These are phyloP conservation scores for Florisuga fusca DNA, from an alignment of 2,797 vertebrate genomes.

Conservation along the genomic window DNA sequence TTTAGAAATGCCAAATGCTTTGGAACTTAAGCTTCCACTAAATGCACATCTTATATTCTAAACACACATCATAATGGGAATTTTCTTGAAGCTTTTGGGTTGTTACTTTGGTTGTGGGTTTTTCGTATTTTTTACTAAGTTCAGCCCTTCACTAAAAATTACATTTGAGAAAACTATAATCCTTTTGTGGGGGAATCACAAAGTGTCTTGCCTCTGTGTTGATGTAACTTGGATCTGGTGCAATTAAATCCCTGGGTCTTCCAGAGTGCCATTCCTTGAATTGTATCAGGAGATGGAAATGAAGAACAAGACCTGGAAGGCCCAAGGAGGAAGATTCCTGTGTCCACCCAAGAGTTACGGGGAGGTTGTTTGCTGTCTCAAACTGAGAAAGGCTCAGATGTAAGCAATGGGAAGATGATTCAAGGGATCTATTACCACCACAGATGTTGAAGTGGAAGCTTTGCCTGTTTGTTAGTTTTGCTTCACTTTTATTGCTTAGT, in stretches of 20 bases:
- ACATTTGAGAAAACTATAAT: not conserved
- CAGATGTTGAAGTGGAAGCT: not conserved
- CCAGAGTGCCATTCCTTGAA: not conserved
- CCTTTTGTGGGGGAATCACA: not conserved
- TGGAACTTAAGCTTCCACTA: too few relatives aligned
- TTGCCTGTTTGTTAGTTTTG: not conserved
- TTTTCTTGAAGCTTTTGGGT: too few relatives aligned
- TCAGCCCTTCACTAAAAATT: not conserved
- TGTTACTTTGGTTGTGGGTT: too few relatives aligned
- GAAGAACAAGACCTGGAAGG: not conserved
- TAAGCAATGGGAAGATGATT: rapidly evolving
- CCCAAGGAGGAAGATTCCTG: not conserved
- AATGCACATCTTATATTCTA: too few relatives aligned
- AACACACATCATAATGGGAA: too few relatives aligned
- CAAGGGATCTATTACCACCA: not conserved
- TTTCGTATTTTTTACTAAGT: not conserved
- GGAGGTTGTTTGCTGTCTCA: not conserved
- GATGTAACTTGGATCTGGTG: not conserved
- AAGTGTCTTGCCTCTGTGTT: not conserved
- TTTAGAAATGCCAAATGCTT: too few relatives aligned
- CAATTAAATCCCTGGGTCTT: not conserved
- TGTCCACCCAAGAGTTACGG: not conserved
- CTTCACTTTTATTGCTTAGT: not conserved
- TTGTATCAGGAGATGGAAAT: not conserved
- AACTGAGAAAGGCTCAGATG: not conserved